Base-by-base conservation (phyloP, 1,140 invertebrate species). In the Drosophila orosa region DNA sequence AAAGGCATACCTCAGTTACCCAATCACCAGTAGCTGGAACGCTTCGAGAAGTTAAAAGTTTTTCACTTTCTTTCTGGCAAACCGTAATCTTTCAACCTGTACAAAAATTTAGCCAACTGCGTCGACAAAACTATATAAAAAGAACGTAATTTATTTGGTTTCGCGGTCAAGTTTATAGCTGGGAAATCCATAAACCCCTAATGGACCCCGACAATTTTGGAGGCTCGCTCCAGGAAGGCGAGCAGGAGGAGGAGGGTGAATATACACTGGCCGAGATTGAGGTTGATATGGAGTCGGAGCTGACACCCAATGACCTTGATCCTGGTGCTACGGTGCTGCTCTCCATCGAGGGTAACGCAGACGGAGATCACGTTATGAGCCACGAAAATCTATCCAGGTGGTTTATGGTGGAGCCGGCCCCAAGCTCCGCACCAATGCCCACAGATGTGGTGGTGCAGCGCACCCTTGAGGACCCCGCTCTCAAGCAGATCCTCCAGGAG, bases 401-500 rank as follows among this genome's bases (percentile, higher is more conserved):
- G 22, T 87, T 86, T 33, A 39, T 60, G 5, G n/a, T 39, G 2
- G 12, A 55, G 0, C 29, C 74, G 0, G 15, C 74, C 4, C 7
- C 58, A 1, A 25, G 13, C 1, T n/a, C 45, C 15, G 45, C 71
- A 0, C 65, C 33, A 40, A 89, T 87, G 31, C 40, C 73, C 9
- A 59, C 63, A 0, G 80, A 89, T 12, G 72, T 73, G 35, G 60
- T 77, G 7, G 65, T 87, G 13, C 74, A 87, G n/a, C 84, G 83
- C 12, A 87, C 84, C 12, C 15, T 83, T 27, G 66, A 80, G 3
- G 85, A 89, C 52, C 80, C 85, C 1, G 62, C 74, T 3, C 56
- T 89, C 3, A 90, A 80, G 37, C 77, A 90, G 48, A 78, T 89
- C 12, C 50, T 90, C 5, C 65, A 78, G 27, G 55, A 83, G 25